Evolutionary conservation across 2,797 vertebrate species (phyloP), one percentile per base, ranked within the genome.

Genomic region (Enteromius treurensis): DNA sequence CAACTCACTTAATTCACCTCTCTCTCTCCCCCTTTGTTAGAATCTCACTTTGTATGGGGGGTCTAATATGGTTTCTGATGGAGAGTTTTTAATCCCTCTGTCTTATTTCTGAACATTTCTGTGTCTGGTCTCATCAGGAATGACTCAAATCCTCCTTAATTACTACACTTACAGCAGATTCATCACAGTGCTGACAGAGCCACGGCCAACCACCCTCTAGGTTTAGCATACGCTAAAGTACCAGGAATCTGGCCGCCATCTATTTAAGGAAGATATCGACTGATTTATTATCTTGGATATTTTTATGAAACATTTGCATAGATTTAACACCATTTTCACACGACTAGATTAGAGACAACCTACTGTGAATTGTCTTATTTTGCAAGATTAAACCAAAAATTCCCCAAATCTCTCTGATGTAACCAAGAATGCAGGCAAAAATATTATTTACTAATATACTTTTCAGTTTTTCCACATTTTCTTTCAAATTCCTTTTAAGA

Each of bases 101-200:
- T 86, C 37, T 65, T 73, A 88, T 86, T 88, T 85, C 67, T 74
- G 82, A 71, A 69, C 23, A 77, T 84, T 84, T 73, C 42, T 81
- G 37, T 75, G 77, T 84, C 82, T 60, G 62, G 79, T 81, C 82
- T 86, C 86, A 86, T 88, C 84, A 87, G 84, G 70, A 84, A 78
- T 69, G 79, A 80, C 77, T 85, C 29, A 84, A 88, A 87, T 88
- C 88, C 80, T 51, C 80, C 71, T 82, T 88, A 88, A 88, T 88
- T 87, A 87, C 86, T 69, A 86, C 86, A 85, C 80, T 84, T 80
- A 80, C 51, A 83, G 45, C 83, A 58, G 71, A 65, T 71, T 68
- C 32, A 73, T 68, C 80, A 71, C 85, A 51, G 34, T 68, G 71
- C 42, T 77, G 81, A 82, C 81, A 77, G 81, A 49, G 51, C 37